Evolutionary conservation across 2,888 invertebrate species (phyloP).

Genomic region (Lumbricus terrestris): DNA sequence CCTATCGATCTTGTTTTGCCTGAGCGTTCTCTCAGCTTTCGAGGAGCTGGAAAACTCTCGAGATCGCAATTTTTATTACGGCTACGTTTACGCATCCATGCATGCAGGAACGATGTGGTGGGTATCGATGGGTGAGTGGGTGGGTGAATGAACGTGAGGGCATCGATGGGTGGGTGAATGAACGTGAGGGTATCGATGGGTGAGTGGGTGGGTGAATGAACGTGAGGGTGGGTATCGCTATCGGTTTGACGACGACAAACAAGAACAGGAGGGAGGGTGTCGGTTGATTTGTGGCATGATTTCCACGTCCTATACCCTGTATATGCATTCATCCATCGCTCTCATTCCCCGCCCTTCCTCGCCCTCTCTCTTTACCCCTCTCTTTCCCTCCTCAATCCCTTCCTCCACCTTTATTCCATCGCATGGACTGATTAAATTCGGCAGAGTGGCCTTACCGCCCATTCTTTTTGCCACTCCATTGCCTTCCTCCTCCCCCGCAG

Average conservation of each 20-base stretch:
- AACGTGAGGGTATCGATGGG: background rate
- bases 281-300: conserved; percentile 3
- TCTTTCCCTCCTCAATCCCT: background rate
- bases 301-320: conserved; percentile 3
- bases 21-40: too few relatives aligned
- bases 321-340: conserved; percentile 3
- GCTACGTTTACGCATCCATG: background rate
- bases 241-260: background rate
- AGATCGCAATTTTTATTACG: too few relatives aligned
- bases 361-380: too few relatives aligned
- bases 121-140: background rate
- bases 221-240: background rate
- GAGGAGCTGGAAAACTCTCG: too few relatives aligned
- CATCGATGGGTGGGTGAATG: background rate
- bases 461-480: background rate
- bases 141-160: background rate
- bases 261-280: background rate
- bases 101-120: background rate
- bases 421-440: conserved; percentile 9
- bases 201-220: too few relatives aligned
- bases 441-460: background rate
- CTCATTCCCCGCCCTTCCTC: background rate
- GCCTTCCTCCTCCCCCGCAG: background rate
- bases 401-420: background rate
- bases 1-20: too few relatives aligned